These are phyloP conservation scores for Rhingia rostrata DNA, from an alignment of 2,888 invertebrate genomes.

Conservation along the genomic window DNA sequence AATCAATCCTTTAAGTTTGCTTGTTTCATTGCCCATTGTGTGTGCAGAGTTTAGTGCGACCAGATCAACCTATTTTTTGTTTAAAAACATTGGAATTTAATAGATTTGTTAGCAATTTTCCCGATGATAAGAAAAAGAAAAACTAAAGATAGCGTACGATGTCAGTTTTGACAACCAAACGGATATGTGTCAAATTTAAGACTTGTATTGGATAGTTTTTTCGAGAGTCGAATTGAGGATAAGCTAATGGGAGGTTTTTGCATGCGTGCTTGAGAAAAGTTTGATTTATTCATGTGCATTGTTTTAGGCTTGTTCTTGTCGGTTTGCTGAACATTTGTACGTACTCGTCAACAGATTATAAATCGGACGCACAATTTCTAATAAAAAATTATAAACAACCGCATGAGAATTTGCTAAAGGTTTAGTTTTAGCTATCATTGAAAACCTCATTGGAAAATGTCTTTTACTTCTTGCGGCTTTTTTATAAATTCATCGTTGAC, in stretches of 20 bases:
- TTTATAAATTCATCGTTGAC: too few species aligned
- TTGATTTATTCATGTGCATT: too few species aligned
- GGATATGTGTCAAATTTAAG: conserved; percentile 43
- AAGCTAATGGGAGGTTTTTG: not conserved
- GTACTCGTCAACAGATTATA: too few species aligned
- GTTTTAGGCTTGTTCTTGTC: too few species aligned
- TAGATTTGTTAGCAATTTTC: conserved; percentile 5
- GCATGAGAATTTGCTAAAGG: too few species aligned
- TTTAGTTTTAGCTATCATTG: too few species aligned
- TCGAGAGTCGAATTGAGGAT: conserved; percentile 6
- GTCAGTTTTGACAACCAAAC: conserved; percentile 43
- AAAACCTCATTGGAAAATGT: too few species aligned
- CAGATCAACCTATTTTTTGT: not conserved
- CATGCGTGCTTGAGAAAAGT: too few species aligned
- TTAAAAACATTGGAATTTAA: conserved; percentile 41
- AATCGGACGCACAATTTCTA: too few species aligned
- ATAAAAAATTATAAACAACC: too few species aligned
- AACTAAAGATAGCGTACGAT: conserved; percentile 23
- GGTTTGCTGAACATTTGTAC: too few species aligned
- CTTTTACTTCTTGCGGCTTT: too few species aligned
- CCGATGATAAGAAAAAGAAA: conserved; percentile 9
- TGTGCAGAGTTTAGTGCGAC: conserved; percentile 2
- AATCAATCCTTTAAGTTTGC: conserved; percentile 88
- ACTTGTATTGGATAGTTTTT: conserved; percentile 4
- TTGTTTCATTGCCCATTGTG: conserved; percentile 91